Conservation (phyloP, 2,797 vertebrate genomes). For the Pelodytes ibericus region DNA sequence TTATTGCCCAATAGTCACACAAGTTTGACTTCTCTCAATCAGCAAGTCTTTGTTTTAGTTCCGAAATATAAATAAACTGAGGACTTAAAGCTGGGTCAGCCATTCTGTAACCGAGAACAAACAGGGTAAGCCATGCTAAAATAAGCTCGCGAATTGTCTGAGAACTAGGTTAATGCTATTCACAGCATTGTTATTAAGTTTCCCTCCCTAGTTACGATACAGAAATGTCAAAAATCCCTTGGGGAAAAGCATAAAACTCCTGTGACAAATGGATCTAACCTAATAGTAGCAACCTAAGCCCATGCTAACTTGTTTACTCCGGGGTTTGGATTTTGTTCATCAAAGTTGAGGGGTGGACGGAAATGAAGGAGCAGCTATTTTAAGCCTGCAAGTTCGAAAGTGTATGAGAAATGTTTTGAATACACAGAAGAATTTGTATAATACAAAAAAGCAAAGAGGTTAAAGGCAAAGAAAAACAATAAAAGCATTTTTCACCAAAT, state of each 20-base stretch:
- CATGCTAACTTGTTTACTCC: conserved; percentile 21
- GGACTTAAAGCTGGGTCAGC: not conserved
- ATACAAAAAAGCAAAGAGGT: not conserved
- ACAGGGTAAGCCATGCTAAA: conserved; percentile 33
- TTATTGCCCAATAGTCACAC: not conserved
- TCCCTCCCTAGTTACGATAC: conserved; percentile 31
- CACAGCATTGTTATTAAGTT: conserved; percentile 49
- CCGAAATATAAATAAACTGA: conserved; percentile 13
- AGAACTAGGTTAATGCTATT: conserved; percentile 52
- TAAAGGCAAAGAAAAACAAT: too few relatives aligned
- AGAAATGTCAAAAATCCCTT: conserved; percentile 48
- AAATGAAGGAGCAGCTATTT: conserved; percentile 42
- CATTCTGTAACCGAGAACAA: conserved; percentile 16
- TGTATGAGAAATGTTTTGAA: conserved; percentile 23
- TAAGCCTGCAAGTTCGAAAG: not conserved
- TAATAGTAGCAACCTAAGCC: conserved; percentile 16
- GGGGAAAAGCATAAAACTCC: conserved; percentile 28
- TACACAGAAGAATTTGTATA: conserved; percentile 8
- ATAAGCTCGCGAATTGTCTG: conserved; percentile 29
- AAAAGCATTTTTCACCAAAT: too few relatives aligned
- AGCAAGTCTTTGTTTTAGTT: not conserved
- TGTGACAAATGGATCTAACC: conserved; percentile 32
- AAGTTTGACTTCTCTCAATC: not conserved
- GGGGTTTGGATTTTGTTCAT: conserved; percentile 2
- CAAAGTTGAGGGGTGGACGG: conserved; percentile 24